Percentiles rank a stretch among this genome's conserved stretches.
Conservation (phyloP, 2,888 invertebrate species). For the Mesopsocus fuscifrons region DNA sequence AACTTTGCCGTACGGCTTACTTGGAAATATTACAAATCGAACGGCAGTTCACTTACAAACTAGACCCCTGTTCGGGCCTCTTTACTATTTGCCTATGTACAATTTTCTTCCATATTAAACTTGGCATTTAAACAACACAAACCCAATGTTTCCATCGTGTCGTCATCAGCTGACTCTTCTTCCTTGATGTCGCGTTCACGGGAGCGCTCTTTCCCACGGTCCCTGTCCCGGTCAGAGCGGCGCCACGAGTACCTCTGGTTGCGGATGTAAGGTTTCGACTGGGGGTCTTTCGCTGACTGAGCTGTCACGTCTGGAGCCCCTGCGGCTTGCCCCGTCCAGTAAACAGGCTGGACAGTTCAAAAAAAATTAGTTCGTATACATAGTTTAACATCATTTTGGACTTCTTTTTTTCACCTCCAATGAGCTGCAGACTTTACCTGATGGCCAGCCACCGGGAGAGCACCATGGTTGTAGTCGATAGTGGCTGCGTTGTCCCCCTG, state of each 20-base stretch:
- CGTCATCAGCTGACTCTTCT: not conserved
- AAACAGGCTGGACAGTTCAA: not conserved
- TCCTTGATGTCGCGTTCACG: not conserved
- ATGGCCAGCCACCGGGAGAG: not conserved
- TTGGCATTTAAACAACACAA: too few species aligned
- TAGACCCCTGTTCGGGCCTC: too few species aligned
- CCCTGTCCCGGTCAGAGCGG: conserved; percentile 3
- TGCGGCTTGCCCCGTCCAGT: not conserved
- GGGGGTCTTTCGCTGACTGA: not conserved
- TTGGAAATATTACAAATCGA: too few species aligned
- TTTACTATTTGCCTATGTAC: too few species aligned
- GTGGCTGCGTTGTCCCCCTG: conserved; percentile 11
- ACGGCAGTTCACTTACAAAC: too few species aligned
- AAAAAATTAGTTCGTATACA: too few species aligned
- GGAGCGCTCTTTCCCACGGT: not conserved
- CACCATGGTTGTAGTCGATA: conserved; percentile 17
- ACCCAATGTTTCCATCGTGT: conserved; percentile 1
- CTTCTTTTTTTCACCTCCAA: too few species aligned
- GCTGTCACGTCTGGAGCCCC: not conserved
- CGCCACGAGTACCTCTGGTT: conserved; percentile 4
- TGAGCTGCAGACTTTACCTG: too few species aligned
- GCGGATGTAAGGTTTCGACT: not conserved
- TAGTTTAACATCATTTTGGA: too few species aligned
- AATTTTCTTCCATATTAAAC: too few species aligned
- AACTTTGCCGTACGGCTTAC: too few species aligned